Evolutionary conservation across 1,140 invertebrate species (phyloP), one percentile per base, ranked within the genome.

Genomic region (Limonius californicus): DNA sequence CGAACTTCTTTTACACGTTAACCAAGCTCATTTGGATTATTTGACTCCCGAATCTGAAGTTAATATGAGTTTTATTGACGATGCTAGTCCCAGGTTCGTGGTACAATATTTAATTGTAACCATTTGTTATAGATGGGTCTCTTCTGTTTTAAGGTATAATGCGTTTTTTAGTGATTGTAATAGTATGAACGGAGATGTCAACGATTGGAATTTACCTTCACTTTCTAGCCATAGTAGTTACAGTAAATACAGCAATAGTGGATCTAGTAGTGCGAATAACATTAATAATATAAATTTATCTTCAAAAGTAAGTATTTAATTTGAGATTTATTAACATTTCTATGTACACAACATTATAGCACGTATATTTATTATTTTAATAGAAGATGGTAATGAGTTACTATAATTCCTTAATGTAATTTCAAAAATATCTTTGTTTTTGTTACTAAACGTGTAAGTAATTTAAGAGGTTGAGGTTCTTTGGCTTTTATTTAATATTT

Each of bases 1-100:
- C 12, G 89, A 92, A 76, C 86, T 92, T 76, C 77, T 88, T 57
- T 73, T 87, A 11, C 90, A 92, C 72, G 89, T 92, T 1, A 91
- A 92, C 76, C 85, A 84, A 62, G 89, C 85, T 12, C 90, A 92
- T 77, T 80, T 92, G 42, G 88, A 91, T 73, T 91, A 89, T 70
- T 71, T 91, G 19, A 90, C 88, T 19, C 86, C 86, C 0, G 84
- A 86, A 71, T 78, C 83, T 63, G 84, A 86, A 68, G 72, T 83
- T 8, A 73, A 72, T 56, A 81, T 85, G 74, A 81, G 80, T 32
- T 85, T 85, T 64, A 85, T 85, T 59, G 84, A 85, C 70, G 84
- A 85, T 68, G 79, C 82, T 65, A 84, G 82, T 75, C 86, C 86
- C 11, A 84, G 84, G 85, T 87, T 76, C 76, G 67, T 65, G 20